Base-by-base conservation (phyloP, 35 echinoderm and acorn worm genomes). In the Apostichopus parvimensis region DNA sequence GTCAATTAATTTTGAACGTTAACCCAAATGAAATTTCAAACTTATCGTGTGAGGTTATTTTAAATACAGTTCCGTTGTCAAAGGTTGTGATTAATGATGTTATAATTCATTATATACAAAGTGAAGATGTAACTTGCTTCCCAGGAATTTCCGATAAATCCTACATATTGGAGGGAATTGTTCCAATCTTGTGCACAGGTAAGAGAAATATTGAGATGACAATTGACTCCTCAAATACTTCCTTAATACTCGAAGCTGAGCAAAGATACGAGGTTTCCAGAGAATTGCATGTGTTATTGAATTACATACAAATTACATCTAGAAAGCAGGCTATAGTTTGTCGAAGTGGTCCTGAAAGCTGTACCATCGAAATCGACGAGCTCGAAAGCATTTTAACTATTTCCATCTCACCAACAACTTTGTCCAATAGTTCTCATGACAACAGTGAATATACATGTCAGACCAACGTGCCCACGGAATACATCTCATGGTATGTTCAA, bases 391-490 rank as follows among this genome's bases (percentile, higher is more conserved):
- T 1, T n/a, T 75, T 75, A 22, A 20, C 17, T n/a, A 21, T 75
- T 75, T 75, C 71, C 24, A 75, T 75, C 71, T 20, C 71, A 75
- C 71, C 71, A 75, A 22, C 4, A 75, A 22, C 20, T 5, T 75
- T 75, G 2, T n/a, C 71, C 18, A 22, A 75, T 4, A 75, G 6
- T 14, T 7, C 71, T 18, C 7, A 18, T 22, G 17, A 5, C 14
- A 20, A 18, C 20, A 75, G 6, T 4, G 71, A 75, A 75, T 75
- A 18, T 75, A 18, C 20, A 7, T 75, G 71, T 75, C 5, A 75
- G 71, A 75, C 17, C 71, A 75, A 75, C 71, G 15, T 75, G 71
- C 71, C 71, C 15, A 75, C 71, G 17, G 71, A 75, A 75, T 75
- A 75, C 71, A 75, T 75, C 14, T 75, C 71, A 22, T 75, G 71